Percentiles rank a stretch among this genome's conserved stretches.
Evolutionary conservation across 2,797 vertebrate species (phyloP).

Genomic region (Phalloptychus januarius): DNA sequence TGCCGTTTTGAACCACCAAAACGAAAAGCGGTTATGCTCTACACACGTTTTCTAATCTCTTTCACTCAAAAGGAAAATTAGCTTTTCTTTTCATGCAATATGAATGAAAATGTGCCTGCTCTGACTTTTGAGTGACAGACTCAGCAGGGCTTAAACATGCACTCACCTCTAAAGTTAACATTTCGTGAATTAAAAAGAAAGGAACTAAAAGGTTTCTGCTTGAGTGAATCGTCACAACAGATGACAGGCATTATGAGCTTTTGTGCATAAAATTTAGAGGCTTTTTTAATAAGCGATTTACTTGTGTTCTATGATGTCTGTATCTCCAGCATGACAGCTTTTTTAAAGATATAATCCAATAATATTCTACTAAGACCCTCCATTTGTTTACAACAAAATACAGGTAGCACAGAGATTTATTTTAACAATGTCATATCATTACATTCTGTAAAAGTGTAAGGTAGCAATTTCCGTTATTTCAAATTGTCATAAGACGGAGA

Average conservation of each 20-base stretch:
- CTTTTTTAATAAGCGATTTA: not conserved
- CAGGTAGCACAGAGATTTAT: not conserved
- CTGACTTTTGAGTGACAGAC: slow-evolving; percentile 29
- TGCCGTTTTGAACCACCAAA: slow-evolving; percentile 6
- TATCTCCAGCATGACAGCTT: not conserved
- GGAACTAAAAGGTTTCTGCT: slow-evolving; percentile 31
- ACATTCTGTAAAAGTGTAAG: not conserved
- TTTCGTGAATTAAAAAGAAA: slow-evolving; percentile 41
- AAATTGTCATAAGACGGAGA: not conserved
- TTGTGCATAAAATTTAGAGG: not conserved
- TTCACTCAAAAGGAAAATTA: slow-evolving; percentile 30
- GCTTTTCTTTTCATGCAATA: not conserved
- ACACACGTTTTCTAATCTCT: slow-evolving; percentile 12
- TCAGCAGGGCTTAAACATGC: slow-evolving; percentile 38
- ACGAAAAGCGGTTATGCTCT: slow-evolving; percentile 5
- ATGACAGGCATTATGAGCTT: slow-evolving; percentile 1
- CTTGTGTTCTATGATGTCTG: not conserved
- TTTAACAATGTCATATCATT: not conserved
- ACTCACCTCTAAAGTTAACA: slow-evolving; percentile 32
- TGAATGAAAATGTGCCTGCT: not conserved
- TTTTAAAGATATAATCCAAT: not conserved
- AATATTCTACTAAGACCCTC: not conserved
- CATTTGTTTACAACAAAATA: not conserved
- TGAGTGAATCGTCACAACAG: slow-evolving; percentile 24
- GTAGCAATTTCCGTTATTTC: not conserved